phyloP scores from a whole-genome alignment of 1,140 invertebrate species.

The Stegodyphus mimosarum region DNA sequence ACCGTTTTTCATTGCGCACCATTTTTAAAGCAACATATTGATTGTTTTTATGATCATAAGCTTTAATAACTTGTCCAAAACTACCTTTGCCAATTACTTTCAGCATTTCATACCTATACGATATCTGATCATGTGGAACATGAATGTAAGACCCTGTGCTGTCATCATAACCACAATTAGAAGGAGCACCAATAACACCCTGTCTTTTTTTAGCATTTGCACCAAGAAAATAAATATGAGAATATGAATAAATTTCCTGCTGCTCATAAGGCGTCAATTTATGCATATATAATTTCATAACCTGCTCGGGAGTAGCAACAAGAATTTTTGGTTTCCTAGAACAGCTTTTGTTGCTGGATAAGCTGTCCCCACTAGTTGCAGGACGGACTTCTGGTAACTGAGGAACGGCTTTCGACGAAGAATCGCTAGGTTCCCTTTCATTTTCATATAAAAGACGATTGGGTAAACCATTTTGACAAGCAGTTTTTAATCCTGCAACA shows the following conservation, averaged over 20 bases:
- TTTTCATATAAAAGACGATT: slow-evolving; percentile 43
- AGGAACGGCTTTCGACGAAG: slow-evolving; percentile 36
- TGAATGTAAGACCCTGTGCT: slow-evolving; percentile 98
- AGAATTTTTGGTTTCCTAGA: slow-evolving; percentile 66
- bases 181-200: slow-evolving; percentile 84
- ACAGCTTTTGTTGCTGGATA: slow-evolving; percentile 59
- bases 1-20: slow-evolving; percentile 97
- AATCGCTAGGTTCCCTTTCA: slow-evolving; percentile 26
- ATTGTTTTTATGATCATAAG: slow-evolving; percentile 95
- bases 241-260: slow-evolving; percentile 92
- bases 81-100: slow-evolving; percentile 99
- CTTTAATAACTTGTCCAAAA: slow-evolving; percentile 98
- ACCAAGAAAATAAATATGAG: slow-evolving; percentile 95
- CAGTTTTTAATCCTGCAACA: slow-evolving; percentile 44
- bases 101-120: slow-evolving; percentile 95
- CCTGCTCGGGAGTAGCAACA: slow-evolving; percentile 85
- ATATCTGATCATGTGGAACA: slow-evolving; percentile 97
- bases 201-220: slow-evolving; percentile 94
- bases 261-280: slow-evolving; percentile 95
- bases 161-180: slow-evolving; percentile 95
- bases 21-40: slow-evolving; percentile 97
- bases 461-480: slow-evolving; percentile 37
- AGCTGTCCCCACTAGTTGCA: slow-evolving; percentile 58
- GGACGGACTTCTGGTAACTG: slow-evolving; percentile 55
- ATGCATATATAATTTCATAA: slow-evolving; percentile 93